Evolutionary conservation across 2,888 invertebrate species (phyloP).

Genomic region (Listrodromus nycthemerus): DNA sequence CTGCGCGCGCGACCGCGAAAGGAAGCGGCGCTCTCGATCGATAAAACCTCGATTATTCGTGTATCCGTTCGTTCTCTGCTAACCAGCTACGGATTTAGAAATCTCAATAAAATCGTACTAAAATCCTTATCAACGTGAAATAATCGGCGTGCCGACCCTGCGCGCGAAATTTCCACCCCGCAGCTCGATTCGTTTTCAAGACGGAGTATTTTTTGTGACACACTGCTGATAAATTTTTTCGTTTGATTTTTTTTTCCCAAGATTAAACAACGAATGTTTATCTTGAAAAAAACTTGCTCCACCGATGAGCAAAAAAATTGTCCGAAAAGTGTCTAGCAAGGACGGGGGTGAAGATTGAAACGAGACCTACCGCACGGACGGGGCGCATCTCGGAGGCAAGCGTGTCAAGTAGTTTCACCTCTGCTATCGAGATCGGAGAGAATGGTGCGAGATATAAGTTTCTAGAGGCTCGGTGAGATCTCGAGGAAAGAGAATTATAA

Average conservation of each 20-base stretch:
- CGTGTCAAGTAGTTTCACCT: constrained; percentile 43
- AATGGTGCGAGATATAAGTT: constrained; percentile 23
- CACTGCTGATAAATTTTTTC: too few species aligned
- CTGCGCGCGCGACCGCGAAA: constrained; percentile 35
- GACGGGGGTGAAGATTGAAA: not conserved
- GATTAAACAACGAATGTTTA: not conserved
- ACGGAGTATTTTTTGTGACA: too few species aligned
- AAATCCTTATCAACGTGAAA: not conserved
- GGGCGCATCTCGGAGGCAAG: constrained; percentile 14
- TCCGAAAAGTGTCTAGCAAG: not conserved
- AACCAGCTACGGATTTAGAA: not conserved
- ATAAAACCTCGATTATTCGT: constrained; percentile 44
- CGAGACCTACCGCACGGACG: constrained; percentile 26
- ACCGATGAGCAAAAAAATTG: not conserved
- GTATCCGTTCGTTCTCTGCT: constrained; percentile 17
- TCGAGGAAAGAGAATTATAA: constrained; percentile 35
- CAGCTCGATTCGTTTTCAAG: too few species aligned
- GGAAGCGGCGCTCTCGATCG: constrained; percentile 50
- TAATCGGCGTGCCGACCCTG: not conserved
- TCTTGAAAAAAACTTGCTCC: not conserved
- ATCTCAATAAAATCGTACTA: not conserved
- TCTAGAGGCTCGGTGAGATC: constrained; percentile 28
- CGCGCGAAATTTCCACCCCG: too few species aligned
- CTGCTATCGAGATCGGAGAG: constrained; percentile 13
- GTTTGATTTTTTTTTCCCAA: not conserved